Evolutionary conservation across 1,140 invertebrate genomes (phyloP), one percentile per base, ranked within the genome.

Genomic region (Drosophila melanica): DNA sequence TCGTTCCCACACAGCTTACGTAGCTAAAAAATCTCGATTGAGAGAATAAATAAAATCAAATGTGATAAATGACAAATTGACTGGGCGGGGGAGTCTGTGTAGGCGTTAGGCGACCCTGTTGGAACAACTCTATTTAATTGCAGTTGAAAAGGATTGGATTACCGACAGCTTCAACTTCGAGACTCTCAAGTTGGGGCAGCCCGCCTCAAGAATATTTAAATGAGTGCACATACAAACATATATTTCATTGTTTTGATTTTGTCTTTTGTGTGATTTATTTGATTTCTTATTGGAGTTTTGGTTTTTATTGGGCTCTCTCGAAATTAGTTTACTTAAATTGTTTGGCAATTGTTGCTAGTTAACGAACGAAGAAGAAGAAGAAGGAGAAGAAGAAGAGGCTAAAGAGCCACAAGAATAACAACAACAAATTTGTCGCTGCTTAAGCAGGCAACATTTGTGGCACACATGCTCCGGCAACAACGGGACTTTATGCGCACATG

Each of bases 401-500:
- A 14, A n/a, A 16, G 12, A 64, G 57, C 11, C 10, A 54, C 33
- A 62, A 60, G 10, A 60, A 68, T 37, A 65, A 66, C 45, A 58
- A 62, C 30, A 75, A 48, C 35, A 72, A 76, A 64, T 55, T 85
- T 86, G 77, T 86, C 77, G 77, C 67, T 55, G 57, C 50, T 42
- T 42, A 41, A 37, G 45, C 66, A 67, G 23, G 45, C 44, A 82
- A 89, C 84, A 89, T 89, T 89, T 89, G 84, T 77, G 84, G 77
- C 64, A 89, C 84, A 89, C 70, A 85, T 89, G 82, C 63, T 66
- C 45, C 27, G 23, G 16, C 37, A 37, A 18, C 41, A 54, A 54
- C 42, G 67, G 65, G 48, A 74, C 51, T 54, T n/a, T 55, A 12
- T n/a, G 42, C 35, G 66, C 55, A 62, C 57, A 53, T 50, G 62